Evolutionary conservation across 2,113 vertebrate species (phyloP).

Genomic region (Cinclus mexicanus): DNA sequence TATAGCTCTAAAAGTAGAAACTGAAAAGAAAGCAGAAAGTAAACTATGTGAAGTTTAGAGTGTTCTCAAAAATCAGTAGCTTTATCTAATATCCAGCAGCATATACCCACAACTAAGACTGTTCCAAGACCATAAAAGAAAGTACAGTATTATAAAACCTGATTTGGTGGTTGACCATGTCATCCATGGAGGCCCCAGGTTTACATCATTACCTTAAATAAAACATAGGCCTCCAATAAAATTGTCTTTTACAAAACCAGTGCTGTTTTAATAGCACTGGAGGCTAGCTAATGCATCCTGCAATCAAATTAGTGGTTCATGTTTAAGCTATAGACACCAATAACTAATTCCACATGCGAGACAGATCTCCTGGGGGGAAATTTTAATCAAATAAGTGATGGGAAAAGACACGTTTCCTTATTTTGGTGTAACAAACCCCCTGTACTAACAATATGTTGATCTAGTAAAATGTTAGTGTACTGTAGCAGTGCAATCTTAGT

Average conservation of each 20-base stretch:
- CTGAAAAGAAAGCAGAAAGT: not conserved
- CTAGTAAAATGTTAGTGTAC: not conserved
- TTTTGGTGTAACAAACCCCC: not conserved
- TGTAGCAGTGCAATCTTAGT: not conserved
- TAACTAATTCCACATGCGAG: conserved; percentile 38
- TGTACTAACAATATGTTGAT: not conserved
- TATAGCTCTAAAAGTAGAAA: not conserved
- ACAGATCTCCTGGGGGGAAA: not conserved
- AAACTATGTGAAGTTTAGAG: not conserved
- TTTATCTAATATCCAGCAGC: not conserved
- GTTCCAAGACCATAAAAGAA: not conserved
- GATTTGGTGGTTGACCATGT: conserved; percentile 1
- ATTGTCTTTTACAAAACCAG: conserved; percentile 19
- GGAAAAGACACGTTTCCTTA: conserved; percentile 1
- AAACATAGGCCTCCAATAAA: conserved; percentile 9
- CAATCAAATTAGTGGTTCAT: conserved; percentile 13
- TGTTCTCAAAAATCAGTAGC: conserved; percentile 2
- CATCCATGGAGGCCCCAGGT: not conserved
- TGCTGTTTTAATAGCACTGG: conserved; percentile 1
- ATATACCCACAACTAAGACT: not conserved
- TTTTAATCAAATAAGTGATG: conserved; percentile 9
- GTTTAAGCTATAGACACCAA: conserved; percentile 25
- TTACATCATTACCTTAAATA: conserved; percentile 25
- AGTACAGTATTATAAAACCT: not conserved
- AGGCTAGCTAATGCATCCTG: conserved; percentile 12